Evolutionary conservation across 2,113 vertebrate species (phyloP).

Genomic region (Nycticorax nycticorax): DNA sequence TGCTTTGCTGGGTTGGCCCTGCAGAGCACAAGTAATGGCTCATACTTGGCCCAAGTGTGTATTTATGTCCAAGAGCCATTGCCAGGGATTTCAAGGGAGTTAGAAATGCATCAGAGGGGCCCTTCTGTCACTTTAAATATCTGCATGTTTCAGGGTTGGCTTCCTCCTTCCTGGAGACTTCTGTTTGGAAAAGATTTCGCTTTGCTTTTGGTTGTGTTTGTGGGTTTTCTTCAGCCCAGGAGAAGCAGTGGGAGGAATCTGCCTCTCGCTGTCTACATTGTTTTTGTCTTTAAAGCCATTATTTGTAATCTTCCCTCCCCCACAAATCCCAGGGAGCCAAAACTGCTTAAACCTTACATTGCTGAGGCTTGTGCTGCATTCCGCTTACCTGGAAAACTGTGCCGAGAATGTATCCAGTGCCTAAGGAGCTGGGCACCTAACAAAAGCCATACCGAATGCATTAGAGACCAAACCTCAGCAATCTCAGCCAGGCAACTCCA

Average conservation of each 20-base stretch:
- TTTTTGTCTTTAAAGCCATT: neutral
- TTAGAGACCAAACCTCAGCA: neutral
- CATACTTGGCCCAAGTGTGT: neutral
- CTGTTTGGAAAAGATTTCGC: neutral
- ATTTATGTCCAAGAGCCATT: neutral
- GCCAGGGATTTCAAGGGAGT: neutral
- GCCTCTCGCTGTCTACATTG: neutral
- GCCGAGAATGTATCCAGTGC: neutral
- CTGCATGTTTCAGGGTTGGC: neutral
- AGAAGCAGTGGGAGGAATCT: constrained; percentile 3
- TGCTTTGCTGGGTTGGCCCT: neutral
- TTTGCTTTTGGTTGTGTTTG: neutral
- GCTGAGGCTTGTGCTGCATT: neutral
- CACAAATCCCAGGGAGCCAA: neutral
- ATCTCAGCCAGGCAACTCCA: neutral
- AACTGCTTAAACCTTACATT: neutral
- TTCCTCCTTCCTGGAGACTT: neutral
- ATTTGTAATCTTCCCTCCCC: neutral
- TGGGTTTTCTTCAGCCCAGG: neutral
- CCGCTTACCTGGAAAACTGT: neutral
- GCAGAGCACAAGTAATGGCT: neutral
- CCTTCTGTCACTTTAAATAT: neutral
- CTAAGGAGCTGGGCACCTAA: neutral
- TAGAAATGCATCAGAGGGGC: neutral
- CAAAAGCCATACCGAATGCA: neutral